phyloP scores from a whole-genome alignment of 1,140 invertebrate species.

The Pararge aegeria region DNA sequence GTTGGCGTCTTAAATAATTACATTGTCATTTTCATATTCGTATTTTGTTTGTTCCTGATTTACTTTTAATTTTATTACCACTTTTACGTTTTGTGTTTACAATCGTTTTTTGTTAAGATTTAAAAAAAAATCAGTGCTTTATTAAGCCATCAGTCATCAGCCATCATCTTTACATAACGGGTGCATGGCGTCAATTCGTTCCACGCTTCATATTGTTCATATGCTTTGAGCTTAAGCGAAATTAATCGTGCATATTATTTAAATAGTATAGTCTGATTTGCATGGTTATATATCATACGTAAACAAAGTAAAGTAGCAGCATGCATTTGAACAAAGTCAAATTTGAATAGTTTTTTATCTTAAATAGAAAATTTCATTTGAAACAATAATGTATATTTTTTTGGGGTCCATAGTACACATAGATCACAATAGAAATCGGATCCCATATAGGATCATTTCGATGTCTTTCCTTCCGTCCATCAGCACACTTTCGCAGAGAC shows the following conservation, averaged over 20 bases:
- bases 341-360: too few relatives aligned
- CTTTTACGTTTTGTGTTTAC: too few relatives aligned
- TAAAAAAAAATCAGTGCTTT: too few relatives aligned
- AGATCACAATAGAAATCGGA: too few relatives aligned
- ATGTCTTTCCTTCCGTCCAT: too few relatives aligned
- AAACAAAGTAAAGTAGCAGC: not conserved
- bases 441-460: too few relatives aligned
- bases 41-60: not conserved
- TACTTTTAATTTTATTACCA: conserved; percentile 5
- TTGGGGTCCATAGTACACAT: too few relatives aligned
- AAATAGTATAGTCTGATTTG: not conserved
- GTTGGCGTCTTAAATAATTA: not conserved
- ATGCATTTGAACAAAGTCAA: not conserved
- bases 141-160: too few relatives aligned
- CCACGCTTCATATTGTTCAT: conserved; percentile 16
- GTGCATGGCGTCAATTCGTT: conserved; percentile 1
- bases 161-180: not conserved
- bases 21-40: not conserved
- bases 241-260: not conserved
- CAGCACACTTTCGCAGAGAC: too few relatives aligned
- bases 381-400: too few relatives aligned
- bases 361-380: too few relatives aligned
- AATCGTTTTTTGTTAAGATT: too few relatives aligned
- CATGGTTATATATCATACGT: not conserved
- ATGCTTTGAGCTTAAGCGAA: conserved; percentile 9